Evolutionary conservation across 1,140 invertebrate species (phyloP).

Genomic region (Nephotettix cincticeps): DNA sequence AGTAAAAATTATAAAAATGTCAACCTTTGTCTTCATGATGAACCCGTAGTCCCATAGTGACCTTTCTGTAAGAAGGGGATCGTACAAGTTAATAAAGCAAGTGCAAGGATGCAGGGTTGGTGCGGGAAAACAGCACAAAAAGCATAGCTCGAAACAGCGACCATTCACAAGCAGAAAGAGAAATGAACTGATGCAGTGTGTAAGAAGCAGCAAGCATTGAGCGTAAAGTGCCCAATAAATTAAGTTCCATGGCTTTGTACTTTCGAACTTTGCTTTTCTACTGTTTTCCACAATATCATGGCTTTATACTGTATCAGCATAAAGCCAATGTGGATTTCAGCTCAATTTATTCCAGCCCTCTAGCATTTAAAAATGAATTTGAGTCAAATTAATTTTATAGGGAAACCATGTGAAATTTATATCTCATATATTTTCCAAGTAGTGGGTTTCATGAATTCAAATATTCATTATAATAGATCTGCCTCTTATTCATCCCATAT

Average conservation of each 20-base stretch:
- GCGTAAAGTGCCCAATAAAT: conserved; percentile 47
- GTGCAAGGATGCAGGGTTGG: background rate
- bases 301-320: background rate
- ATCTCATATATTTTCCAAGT: too few relatives aligned
- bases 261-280: conserved; percentile 39
- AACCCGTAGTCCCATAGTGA: too few relatives aligned
- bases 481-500: too few relatives aligned
- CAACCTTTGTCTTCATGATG: too few relatives aligned
- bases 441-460: too few relatives aligned
- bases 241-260: conserved; percentile 31
- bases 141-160: conserved; percentile 40
- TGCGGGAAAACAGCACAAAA: conserved; percentile 33
- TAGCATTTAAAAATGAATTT: background rate
- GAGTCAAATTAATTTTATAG: too few relatives aligned
- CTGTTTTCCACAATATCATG: conserved; percentile 10
- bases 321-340: background rate
- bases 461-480: too few relatives aligned
- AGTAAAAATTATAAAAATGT: too few relatives aligned
- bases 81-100: conserved; percentile 5
- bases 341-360: background rate
- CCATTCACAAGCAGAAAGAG: conserved; percentile 36
- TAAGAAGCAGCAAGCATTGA: conserved; percentile 28
- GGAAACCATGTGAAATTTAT: too few relatives aligned
- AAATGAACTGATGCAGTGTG: conserved; percentile 29
- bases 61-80: too few relatives aligned